Base-by-base conservation (phyloP, 2,888 invertebrate genomes). In the Troides aeacus region DNA sequence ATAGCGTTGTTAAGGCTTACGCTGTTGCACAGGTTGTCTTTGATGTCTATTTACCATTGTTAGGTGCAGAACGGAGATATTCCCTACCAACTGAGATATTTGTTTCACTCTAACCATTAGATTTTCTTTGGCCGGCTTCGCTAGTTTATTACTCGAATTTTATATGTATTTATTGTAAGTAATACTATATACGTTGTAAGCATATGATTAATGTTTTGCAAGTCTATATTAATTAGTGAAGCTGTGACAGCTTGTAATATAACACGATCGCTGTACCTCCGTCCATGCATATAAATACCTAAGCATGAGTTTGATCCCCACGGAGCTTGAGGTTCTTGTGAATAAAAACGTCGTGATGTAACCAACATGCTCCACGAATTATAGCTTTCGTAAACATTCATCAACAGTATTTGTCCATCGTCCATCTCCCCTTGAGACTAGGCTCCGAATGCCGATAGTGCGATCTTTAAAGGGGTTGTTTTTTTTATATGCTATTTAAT, bases 101-200 rank as follows among this genome's bases (percentile, higher is more conserved):
- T 5, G n/a, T 50, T 46, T 23, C 15, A 21, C 15, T 62, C 42
- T 46, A 21, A 17, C 12, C 23, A 1, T 46, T 50, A 24, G 4
- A 68, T 39, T 61, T 73, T 85, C 85, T 88, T 87, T 72, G 90
- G 89, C 89, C 90, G 90, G 90, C 90, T 89, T 88, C 89, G 90
- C 90, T 62, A 46, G 17, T 30, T 30, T 53, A n/a, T n/a, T 18
- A n/a, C n/a, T 53, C n/a, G 6, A 7, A n/a, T 53, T n/a, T n/a
- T n/a, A 18, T 50, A 50, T 50, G 5, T 17, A 42, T 50, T 18
- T 50, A 53, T n/a, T 53, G 18, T 46, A 46, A 46, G 53, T 53
- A 53, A n/a, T n/a, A n/a, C 18, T 18, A n/a, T 2, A 46, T 53
- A 53, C 17, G 18, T 50, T 50, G 17, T 53, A n/a, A 53, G 53